A percentile compares a stretch with the other conserved stretches of the same genome.
phyloP scores from a whole-genome alignment of 2,113 vertebrate species.

The Macroglossus sobrinus region DNA sequence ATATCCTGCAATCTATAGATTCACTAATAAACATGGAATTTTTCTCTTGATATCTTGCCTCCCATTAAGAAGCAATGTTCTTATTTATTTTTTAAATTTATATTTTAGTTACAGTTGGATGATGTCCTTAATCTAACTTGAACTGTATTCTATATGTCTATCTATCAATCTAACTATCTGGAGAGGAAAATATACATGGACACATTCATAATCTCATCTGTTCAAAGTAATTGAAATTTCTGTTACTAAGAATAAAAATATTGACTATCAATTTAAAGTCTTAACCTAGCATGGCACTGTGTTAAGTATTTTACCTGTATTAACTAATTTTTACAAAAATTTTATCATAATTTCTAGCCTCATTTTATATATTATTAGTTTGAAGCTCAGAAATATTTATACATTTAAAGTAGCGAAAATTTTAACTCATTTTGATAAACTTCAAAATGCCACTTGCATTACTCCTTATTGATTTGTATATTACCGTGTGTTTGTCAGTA shows the following conservation, averaged over 20 bases:
- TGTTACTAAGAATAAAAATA: not conserved
- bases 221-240: not conserved
- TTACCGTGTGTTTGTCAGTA: not conserved
- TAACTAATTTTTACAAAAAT: not conserved
- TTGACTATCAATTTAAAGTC: not conserved
- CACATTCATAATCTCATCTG: not conserved
- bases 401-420: not conserved
- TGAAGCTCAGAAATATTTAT: not conserved
- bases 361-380: not conserved
- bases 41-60: not conserved
- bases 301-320: not conserved
- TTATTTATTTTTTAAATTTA: not conserved
- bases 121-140: not conserved
- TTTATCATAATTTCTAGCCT: not conserved
- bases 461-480: not conserved
- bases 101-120: not conserved
- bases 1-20: not conserved
- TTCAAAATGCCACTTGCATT: not conserved
- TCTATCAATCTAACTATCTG: not conserved
- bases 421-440: not conserved
- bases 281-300: not conserved
- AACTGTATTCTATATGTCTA: not conserved
- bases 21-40: not conserved
- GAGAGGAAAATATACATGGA: not conserved
- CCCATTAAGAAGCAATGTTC: not conserved